Evolutionary conservation across 2,797 vertebrate genomes (phyloP).

Genomic region (Cossypha dichroa): DNA sequence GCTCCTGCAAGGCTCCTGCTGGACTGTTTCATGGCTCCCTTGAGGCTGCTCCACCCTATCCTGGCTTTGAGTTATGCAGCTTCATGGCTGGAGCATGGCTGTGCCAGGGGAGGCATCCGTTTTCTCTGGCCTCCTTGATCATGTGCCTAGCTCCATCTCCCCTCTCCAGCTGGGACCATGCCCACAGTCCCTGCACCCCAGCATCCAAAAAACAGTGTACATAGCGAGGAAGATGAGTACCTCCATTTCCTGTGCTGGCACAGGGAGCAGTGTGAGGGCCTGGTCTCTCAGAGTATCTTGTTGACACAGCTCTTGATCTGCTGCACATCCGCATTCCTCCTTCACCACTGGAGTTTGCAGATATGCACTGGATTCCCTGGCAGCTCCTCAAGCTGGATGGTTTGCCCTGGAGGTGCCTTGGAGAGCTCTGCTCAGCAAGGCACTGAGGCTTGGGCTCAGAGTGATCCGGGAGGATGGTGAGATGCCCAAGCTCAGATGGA

Average conservation of each 20-base stretch:
- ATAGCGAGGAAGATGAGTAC: background rate
- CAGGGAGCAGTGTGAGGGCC: background rate
- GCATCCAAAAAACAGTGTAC: background rate
- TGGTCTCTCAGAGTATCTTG: background rate
- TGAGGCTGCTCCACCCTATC: background rate
- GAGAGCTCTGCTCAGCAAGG: fast-evolving
- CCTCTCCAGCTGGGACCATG: background rate
- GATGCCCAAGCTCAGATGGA: background rate
- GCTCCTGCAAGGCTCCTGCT: background rate
- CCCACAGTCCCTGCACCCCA: background rate
- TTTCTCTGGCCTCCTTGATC: background rate
- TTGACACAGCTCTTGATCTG: background rate
- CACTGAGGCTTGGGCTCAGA: fast-evolving
- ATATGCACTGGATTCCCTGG: fast-evolving
- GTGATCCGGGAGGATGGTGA: fast-evolving
- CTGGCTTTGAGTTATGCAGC: background rate
- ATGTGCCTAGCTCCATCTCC: background rate
- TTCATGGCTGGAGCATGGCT: background rate
- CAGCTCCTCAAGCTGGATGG: fast-evolving
- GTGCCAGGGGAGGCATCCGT: background rate
- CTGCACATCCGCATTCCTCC: background rate
- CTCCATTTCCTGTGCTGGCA: background rate
- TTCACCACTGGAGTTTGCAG: background rate
- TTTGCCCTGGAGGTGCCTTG: background rate
- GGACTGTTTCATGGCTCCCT: background rate